These are phyloP conservation scores for Synergus umbraculus DNA, from an alignment of 2,888 invertebrate genomes.

Conservation along the genomic window DNA sequence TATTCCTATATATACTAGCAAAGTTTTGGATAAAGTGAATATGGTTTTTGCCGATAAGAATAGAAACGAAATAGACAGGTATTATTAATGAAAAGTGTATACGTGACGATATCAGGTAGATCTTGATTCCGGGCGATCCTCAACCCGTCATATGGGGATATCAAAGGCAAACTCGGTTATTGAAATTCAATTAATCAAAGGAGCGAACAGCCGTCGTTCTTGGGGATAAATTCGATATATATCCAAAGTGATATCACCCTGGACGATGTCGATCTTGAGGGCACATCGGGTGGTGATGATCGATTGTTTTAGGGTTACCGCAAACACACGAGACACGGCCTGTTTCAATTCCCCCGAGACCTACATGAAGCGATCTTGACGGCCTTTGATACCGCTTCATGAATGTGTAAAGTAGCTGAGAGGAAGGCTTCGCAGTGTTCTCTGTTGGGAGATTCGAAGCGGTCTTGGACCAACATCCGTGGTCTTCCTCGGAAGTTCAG, in stretches of 20 bases:
- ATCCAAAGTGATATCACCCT: constrained; percentile 56
- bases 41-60: neutral
- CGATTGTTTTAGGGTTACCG: constrained; percentile 75
- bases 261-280: constrained; percentile 64
- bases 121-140: constrained; percentile 52
- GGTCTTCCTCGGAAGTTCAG: constrained; percentile 14
- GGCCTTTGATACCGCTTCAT: constrained; percentile 74
- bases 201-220: constrained; percentile 50
- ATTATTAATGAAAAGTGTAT: constrained; percentile 23
- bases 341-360: constrained; percentile 66
- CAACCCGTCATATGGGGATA: constrained; percentile 46
- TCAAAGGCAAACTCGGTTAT: constrained; percentile 64
- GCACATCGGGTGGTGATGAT: constrained; percentile 66
- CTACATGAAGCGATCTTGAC: constrained; percentile 66
- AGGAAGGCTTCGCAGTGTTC: constrained; percentile 8
- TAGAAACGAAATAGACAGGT: constrained; percentile 14
- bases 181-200: constrained; percentile 71
- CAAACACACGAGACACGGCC: constrained; percentile 72
- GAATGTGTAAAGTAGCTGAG: constrained; percentile 71
- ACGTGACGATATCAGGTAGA: constrained; percentile 57
- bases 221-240: constrained; percentile 52
- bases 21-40: neutral
- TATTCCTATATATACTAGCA: neutral
- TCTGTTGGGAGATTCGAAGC: neutral
- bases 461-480: constrained; percentile 7